Base-by-base conservation (phyloP, 2,113 vertebrate genomes). In the Ceyx margarethae region DNA sequence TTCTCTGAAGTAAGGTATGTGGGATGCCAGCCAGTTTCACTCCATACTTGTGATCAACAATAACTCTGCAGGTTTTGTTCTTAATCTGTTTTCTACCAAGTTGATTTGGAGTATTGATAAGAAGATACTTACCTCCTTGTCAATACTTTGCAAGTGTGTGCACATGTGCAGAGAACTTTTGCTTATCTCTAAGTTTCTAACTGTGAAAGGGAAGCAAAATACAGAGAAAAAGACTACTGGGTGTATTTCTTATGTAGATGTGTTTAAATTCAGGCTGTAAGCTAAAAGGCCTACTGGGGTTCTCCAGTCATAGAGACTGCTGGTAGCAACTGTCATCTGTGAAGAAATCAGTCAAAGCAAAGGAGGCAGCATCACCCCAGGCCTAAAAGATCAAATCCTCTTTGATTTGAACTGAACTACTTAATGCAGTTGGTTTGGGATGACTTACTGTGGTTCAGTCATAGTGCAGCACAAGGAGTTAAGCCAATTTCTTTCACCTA, bases 1-100 rank as follows among this genome's bases (percentile, higher is more conserved):
- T 93, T 95, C 90, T 90, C 83, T 91, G 45, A 90, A 92, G 45
- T 73, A 89, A 81, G 58, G 62, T 85, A 87, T 84, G 74, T 69
- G 51, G 86, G 81, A 92, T 87, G 31, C 67, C 71, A 87, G 89
- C 81, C 89, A 94, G 56, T 82, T 95, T 87, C 54, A 57, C 84
- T 89, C 78, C 43, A 15, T 73, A 93, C 48, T 7, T 81, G 25
- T 76, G 58, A 89, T 67, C 61, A 10, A 53, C 17, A 37, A 37
- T 22, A 85, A n/a, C 4, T 81, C 37, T 2, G 5, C 11, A 54
- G 26, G 3, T 9, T 31, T 45, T 76, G 71, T 77, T 46, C 26
- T 61, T 61, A 57, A 46, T 28, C 4, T 51, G 54, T 46, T 87
- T 94, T 46, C 87, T 4, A 25, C 13, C 15, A 22, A 46, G 16